Base-by-base conservation (phyloP, 2,888 invertebrate species). In the Monochamus alternatus region DNA sequence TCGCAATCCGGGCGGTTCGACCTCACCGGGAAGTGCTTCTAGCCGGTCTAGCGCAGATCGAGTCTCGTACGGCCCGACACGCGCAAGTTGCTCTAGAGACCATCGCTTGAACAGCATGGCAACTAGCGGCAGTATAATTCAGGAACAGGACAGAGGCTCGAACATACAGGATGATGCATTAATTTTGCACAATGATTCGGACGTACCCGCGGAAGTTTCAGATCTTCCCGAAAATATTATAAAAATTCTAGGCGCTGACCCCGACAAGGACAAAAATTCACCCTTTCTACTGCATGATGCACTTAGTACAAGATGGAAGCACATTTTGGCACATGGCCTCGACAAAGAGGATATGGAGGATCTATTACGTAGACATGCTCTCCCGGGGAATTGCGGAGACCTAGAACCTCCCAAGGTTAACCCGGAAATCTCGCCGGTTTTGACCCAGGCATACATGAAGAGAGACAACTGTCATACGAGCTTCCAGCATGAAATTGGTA, bases 201-300 rank as follows among this genome's bases (percentile, higher is more conserved):
- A 22, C 22, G 22, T 22, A 22, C 22, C 22, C 22, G 22, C 22
- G 22, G 22, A 22, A 22, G 22, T 22, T 22, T 22, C 22, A 22
- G 22, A 22, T 22, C 31, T 5, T 62, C 62, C 38, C n/a, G 66
- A 67, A 3, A 55, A 67, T 8, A 38, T 67, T 0, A 9, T 67
- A n/a, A 38, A 38, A 9, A 67, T 67, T 5, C n/a, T 67, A 12
- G 66, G 66, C 14, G 66, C 52, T 12, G 66, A 67, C 55, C 32
- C 66, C 1, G 2, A 5, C 14, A 1, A 12, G 1, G 31, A 67
- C n/a, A 47, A 65, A 9, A 31, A 9, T 12, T 5, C 12, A 1
- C 3, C 5, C 1, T 7, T 30, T 14, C 52, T 12, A 2, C 4
- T 67, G 8, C 67, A 67, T 22, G 8, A 7, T 5, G 67, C 67